These are phyloP conservation scores for Caenorhabditis auriculariae DNA, from an alignment of 2,888 invertebrate genomes.

Conservation along the genomic window DNA sequence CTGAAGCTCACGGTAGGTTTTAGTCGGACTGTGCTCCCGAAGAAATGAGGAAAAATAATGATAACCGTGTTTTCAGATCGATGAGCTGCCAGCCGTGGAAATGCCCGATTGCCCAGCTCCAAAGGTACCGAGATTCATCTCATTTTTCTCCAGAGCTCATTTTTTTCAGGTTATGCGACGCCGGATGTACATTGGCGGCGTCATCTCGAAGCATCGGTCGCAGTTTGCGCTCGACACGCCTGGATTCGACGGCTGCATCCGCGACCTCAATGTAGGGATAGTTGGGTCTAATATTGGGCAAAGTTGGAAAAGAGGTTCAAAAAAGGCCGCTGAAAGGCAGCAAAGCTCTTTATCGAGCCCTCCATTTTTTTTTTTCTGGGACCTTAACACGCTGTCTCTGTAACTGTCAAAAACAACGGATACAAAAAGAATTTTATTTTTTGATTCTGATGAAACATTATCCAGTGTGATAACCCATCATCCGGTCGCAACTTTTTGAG, in stretches of 20 bases:
- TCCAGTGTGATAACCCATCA: no score
- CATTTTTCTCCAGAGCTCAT: not conserved
- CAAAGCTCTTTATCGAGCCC: no score
- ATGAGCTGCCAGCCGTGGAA: slow-evolving; percentile 40
- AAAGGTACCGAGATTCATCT: slow-evolving; percentile 38
- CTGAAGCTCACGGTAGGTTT: slow-evolving; percentile 24
- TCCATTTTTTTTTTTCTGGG: no score
- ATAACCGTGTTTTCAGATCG: slow-evolving; percentile 28
- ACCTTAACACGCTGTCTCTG: no score
- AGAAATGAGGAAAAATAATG: not conserved
- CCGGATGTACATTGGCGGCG: slow-evolving; percentile 60
- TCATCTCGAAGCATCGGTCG: slow-evolving; percentile 55
- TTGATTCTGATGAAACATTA: no score
- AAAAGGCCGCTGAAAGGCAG: no score
- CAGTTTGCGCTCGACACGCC: slow-evolving; percentile 41
- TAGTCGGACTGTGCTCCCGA: not conserved
- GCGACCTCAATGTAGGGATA: slow-evolving; percentile 35
- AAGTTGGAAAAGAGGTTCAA: no score
- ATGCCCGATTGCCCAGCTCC: slow-evolving; percentile 55
- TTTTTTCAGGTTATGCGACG: slow-evolving; percentile 56
- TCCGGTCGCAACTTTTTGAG: no score
- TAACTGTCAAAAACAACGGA: no score
- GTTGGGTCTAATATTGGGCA: no score
- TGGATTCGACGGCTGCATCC: slow-evolving; percentile 55
- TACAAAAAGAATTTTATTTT: no score